Evolutionary conservation across 2,888 invertebrate genomes (phyloP), one percentile per base, ranked within the genome.

Genomic region (Tetragnatha montana): DNA sequence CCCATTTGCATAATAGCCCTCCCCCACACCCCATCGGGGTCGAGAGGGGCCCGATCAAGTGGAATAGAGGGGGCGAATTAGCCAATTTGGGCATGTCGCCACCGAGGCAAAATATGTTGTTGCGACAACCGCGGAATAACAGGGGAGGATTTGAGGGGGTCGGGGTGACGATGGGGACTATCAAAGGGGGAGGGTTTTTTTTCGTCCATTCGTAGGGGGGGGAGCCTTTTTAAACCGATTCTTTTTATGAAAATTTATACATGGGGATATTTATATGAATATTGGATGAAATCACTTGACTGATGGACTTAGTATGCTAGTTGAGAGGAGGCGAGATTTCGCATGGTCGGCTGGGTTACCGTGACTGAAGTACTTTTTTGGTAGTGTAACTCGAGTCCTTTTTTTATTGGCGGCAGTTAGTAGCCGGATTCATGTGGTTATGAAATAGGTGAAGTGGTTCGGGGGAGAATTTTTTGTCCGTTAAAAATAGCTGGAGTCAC

Each of bases 31-130:
- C 68, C 47, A 83, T 83, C 60, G 50, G 82, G 82, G 88, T 88
- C 87, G 68, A 80, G 68, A 22, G 68, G 80, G 19, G 78, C 51
- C 70, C 51, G 35, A 83, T 84, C 83, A 88, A 79, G 69, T 69
- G 60, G 35, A 35, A 35, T 6, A 69, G 76, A 50, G 80, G n/a
- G 81, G 76, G 78, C 69, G 87, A 84, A 81, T 85, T 84, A 79
- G 88, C 69, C 89, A 85, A 89, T 89, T 89, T 80, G 85, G 80
- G 84, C 85, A 51, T 81, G 81, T 89, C 89, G 81, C 78, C 81
- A 89, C 68, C 60, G 81, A 89, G 81, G 81, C 89, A 89, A 89
- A 89, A 85, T 81, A 89, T 89, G 84, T 89, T 89, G 89, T 80
- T 81, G 73, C 76, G 73, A 85, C 89, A 88, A 89, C 86, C 88